A percentile compares a stretch with the other conserved stretches of the same genome.
Evolutionary conservation across 2,113 vertebrate genomes (phyloP).

Genomic region (Delphinus delphis): DNA sequence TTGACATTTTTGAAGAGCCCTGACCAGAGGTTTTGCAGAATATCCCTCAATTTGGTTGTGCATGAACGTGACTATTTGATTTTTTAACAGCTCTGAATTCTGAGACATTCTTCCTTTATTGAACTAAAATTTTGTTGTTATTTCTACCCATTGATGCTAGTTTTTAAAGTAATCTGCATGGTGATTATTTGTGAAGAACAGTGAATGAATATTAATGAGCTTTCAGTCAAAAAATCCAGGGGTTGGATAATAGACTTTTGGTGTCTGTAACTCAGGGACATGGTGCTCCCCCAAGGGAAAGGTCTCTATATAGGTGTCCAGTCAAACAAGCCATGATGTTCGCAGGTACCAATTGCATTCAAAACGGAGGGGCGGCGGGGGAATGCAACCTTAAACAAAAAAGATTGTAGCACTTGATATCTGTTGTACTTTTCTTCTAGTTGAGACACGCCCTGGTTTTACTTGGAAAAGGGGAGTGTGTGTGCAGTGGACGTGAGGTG

Average conservation of each 20-base stretch:
- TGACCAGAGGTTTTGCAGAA: not conserved
- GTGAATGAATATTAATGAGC: not conserved
- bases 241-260: not conserved
- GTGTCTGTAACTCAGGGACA: not conserved
- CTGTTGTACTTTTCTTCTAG: not conserved
- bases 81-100: slow-evolving; percentile 36
- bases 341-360: not conserved
- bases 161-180: not conserved
- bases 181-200: slow-evolving; percentile 14
- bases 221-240: not conserved
- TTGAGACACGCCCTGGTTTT: not conserved
- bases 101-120: not conserved
- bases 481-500: not conserved
- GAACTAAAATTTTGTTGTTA: not conserved
- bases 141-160: not conserved
- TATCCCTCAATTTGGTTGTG: not conserved
- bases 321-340: not conserved
- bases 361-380: not conserved
- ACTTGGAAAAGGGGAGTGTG: not conserved
- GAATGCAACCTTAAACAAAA: not conserved
- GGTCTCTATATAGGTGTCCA: not conserved
- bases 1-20: not conserved
- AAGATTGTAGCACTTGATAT: not conserved
- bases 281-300: not conserved
- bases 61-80: not conserved